Base-by-base conservation (phyloP, 1,140 invertebrate genomes). In the Drosophila bifasciata region DNA sequence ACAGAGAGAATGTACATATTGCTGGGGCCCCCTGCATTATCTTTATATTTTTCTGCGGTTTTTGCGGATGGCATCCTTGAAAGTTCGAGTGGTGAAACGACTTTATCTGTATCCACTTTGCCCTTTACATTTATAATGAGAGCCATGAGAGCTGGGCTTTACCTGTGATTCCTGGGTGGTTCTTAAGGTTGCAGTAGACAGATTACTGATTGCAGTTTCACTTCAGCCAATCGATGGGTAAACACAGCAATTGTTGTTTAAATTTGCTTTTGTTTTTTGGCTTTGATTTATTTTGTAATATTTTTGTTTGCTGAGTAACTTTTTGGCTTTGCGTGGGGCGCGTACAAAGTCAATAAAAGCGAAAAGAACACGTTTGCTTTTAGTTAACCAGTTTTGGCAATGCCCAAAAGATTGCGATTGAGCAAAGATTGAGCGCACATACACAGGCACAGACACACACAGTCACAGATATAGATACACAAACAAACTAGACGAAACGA, bases 361-460 rank as follows among this genome's bases (percentile, higher is more conserved):
- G 63, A 60, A 85, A 86, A 85, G 81, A 85, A 85, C 81, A 85
- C 81, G 81, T 85, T 85, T 85, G 81, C 83, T 86, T 85, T 88
- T 71, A 81, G 81, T 86, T 81, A 85, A 85, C 81, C 83, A 63
- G 81, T 85, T 85, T 85, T 74, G 76, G 80, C 81, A 85, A 70
- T 80, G 81, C 72, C 83, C 77, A 88, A 86, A 86, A 88, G 77
- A 81, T 78, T 88, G 81, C 77, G 81, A 85, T 85, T 85, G 81
- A 85, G 81, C 83, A 85, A 85, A 85, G 81, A 85, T 86, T 85
- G 81, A 86, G 73, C 73, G 64, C 43, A 56, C 78, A 72, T 41
- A 76, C 44, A 46, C 40, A 67, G 49, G 46, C 6, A 49, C 36
- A 52, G 56, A 50, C 41, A 23, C n/a, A 64, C 43, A 52, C 32